phyloP scores from a whole-genome alignment of 1,140 invertebrate species.

The Drosophila eugracilis region DNA sequence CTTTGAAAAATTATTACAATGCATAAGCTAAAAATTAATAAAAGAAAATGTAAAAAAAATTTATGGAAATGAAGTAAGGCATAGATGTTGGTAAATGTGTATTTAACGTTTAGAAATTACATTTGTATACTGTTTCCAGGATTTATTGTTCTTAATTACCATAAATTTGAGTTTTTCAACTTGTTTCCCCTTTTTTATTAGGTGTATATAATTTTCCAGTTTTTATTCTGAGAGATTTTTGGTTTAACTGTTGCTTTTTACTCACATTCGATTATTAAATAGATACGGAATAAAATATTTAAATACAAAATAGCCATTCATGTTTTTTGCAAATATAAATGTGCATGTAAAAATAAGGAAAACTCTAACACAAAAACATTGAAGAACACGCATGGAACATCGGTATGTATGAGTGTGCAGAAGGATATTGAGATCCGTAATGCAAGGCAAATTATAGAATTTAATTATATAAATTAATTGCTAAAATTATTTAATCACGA shows the following conservation, averaged over 20 bases:
- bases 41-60: conserved; percentile 60
- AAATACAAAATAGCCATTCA: conserved; percentile 77
- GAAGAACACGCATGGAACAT: conserved; percentile 29
- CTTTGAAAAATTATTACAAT: conserved; percentile 82
- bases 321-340: conserved; percentile 83
- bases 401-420: conserved; percentile 42
- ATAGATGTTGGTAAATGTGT: conserved; percentile 77
- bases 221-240: conserved; percentile 35
- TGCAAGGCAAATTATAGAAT: conserved; percentile 81
- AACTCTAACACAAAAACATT: conserved; percentile 31
- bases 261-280: conserved; percentile 52
- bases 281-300: conserved; percentile 68
- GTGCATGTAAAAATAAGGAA: conserved; percentile 75
- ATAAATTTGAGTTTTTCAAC: conserved; percentile 20
- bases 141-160: conserved; percentile 28
- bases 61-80: conserved; percentile 43
- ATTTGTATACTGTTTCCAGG: conserved; percentile 44
- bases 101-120: conserved; percentile 58
- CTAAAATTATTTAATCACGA: conserved; percentile 75
- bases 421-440: conserved; percentile 39
- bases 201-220: conserved; percentile 50
- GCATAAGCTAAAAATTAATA: conserved; percentile 61
- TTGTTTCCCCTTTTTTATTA: conserved; percentile 10
- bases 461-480: conserved; percentile 79
- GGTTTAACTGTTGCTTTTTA: conserved; percentile 41